These are phyloP conservation scores for Gibbula magus DNA, from an alignment of 2,888 invertebrate genomes.

Conservation along the genomic window DNA sequence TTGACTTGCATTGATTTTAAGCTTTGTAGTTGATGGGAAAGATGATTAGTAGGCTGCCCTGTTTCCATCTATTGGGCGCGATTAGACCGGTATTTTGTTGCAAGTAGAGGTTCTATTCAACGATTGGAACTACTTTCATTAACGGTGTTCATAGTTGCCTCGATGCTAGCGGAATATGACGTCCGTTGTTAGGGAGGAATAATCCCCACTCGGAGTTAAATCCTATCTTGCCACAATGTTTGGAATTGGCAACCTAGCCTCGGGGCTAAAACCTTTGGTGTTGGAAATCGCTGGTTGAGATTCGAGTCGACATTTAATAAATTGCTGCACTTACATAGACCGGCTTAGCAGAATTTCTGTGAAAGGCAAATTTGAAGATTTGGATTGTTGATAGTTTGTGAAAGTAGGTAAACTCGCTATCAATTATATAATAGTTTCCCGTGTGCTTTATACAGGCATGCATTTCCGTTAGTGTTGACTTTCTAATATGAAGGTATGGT, in stretches of 20 bases:
- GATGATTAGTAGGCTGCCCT: slow-evolving; percentile 1
- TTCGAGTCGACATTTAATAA: background rate
- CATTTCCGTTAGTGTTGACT: too few relatives aligned
- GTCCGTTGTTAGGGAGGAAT: background rate
- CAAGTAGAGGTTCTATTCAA: background rate
- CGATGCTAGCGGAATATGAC: background rate
- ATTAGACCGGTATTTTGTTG: slow-evolving; percentile 15
- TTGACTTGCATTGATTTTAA: slow-evolving; percentile 12
- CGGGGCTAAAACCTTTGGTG: slow-evolving; percentile 6
- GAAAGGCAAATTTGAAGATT: too few relatives aligned
- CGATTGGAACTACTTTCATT: slow-evolving; percentile 17
- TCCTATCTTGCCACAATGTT: slow-evolving; percentile 3
- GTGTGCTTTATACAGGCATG: too few relatives aligned
- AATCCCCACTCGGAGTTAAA: background rate
- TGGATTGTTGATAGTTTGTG: too few relatives aligned
- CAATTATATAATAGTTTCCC: too few relatives aligned
- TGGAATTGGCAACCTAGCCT: background rate
- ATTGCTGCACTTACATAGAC: too few relatives aligned
- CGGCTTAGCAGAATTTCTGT: too few relatives aligned
- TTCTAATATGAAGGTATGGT: too few relatives aligned
- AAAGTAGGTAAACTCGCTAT: too few relatives aligned
- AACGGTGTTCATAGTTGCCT: background rate
- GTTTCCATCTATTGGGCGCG: slow-evolving; percentile 5
- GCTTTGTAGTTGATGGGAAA: slow-evolving; percentile 5
- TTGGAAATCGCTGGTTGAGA: background rate